Base-by-base conservation (phyloP, 2,888 invertebrate species). In the Pyrgus malvae region DNA sequence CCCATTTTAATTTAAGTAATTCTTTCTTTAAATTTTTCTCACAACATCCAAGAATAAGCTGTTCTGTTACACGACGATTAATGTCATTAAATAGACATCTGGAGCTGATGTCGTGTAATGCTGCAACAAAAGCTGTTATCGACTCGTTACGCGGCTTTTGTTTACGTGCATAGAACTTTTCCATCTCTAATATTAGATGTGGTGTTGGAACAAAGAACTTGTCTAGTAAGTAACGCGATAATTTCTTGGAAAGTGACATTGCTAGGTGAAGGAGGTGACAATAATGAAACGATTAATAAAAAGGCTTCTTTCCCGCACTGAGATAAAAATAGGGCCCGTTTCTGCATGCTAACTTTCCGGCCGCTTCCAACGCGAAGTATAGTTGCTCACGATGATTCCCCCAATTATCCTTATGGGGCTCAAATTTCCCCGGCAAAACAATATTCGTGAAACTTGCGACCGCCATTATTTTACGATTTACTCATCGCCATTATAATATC, bases 241-340 rank as follows among this genome's bases (percentile, higher is more conserved):
- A 48, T 48, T 23, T 48, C 48, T 37, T 37, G 25, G 16, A 48
- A 48, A 5, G 48, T 7, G 16, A 48, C 48, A 25, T 48, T 35
- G 8, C 48, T 48, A 9, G 35, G 14, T 25, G 35, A 37, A 9
- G 9, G 11, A 21, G 48, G 48, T 48, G 37, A 37, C 16, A 48
- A 19, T 2, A 48, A 25, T 8, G 37, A 48, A 2, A 48, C 48
- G 25, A 48, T 48, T 7, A 48, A 48, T 23, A 35, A 25, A 25
- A 48, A 48, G 1, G 48, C 37, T 25, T 48, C 48, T 25, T 48
- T 48, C 25, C 48, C 48, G 23, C 48, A 48, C 8, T 48, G 48
- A 37, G 35, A 48, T 17, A 48, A 48, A 48, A 48, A 48, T 11
- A 48, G 35, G 14, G 48, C 48, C 14, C 48, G 21, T 48, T 48